Percentiles rank a stretch among this genome's conserved stretches.
Evolutionary conservation across 2,797 vertebrate species (phyloP).

Genomic region (Nasua narica): DNA sequence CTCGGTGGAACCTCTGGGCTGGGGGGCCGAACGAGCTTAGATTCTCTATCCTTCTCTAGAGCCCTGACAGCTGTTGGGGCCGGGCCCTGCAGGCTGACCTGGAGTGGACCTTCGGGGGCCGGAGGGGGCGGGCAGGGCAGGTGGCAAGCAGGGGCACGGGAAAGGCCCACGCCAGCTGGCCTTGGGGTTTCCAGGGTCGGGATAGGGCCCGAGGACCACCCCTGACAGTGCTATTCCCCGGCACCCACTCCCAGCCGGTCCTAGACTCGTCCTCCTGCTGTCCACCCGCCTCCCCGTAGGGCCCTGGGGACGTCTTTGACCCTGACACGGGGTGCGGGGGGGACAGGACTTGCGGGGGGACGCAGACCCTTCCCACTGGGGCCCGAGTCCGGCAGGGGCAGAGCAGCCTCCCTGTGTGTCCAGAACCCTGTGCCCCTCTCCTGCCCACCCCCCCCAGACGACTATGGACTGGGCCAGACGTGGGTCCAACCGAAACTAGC

Average conservation of each 20-base stretch:
- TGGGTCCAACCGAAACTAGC: no score
- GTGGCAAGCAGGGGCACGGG: not conserved
- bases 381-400: not conserved
- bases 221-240: rapidly evolving
- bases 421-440: no score
- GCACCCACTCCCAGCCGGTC: rapidly evolving
- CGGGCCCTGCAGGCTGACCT: not conserved
- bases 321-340: not conserved
- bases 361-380: not conserved
- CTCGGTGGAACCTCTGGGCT: not conserved
- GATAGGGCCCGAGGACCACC: not conserved
- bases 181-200: not conserved
- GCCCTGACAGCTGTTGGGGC: not conserved
- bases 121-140: not conserved
- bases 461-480: not conserved
- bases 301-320: not conserved
- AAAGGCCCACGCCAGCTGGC: not conserved
- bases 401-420: not conserved
- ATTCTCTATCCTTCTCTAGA: not conserved
- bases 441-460: not conserved
- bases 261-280: not conserved
- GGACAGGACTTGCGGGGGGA: not conserved
- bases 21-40: no score
- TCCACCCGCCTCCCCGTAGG: not conserved
- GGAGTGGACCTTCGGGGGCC: not conserved